phyloP scores from a whole-genome alignment of 2,888 invertebrate genomes.

The Acleris cristana region DNA sequence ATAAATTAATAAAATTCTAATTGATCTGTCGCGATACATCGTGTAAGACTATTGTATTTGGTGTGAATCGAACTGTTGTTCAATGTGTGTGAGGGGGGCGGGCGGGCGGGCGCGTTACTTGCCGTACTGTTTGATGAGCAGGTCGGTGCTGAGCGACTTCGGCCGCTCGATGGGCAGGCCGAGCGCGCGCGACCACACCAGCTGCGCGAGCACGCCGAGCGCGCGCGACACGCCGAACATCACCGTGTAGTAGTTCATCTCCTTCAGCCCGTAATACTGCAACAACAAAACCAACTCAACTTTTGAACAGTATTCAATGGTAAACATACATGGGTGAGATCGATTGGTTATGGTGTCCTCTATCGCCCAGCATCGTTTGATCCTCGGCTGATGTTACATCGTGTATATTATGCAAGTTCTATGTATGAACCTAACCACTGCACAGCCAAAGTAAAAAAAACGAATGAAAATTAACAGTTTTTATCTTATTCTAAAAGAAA shows the following conservation, averaged over 20 bases:
- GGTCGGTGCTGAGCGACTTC: constrained; percentile 91
- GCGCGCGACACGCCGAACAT: constrained; percentile 96
- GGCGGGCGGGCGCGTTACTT: constrained; percentile 56
- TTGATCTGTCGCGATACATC: constrained; percentile 7
- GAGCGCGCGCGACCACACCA: constrained; percentile 94
- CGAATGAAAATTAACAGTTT: too few relatives aligned
- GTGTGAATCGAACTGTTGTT: constrained; percentile 57
- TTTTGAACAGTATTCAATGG: too few relatives aligned
- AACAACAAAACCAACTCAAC: constrained; percentile 18
- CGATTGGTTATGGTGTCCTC: too few relatives aligned
- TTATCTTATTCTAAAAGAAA: too few relatives aligned
- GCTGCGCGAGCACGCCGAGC: constrained; percentile 91
- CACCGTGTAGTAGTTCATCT: constrained; percentile 97
- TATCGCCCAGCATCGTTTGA: too few relatives aligned
- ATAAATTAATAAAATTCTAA: constrained; percentile 36
- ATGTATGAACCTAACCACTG: too few relatives aligned
- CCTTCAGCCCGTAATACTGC: constrained; percentile 94
- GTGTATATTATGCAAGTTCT: too few relatives aligned
- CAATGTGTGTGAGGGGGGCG: constrained; percentile 22
- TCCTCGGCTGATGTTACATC: too few relatives aligned
- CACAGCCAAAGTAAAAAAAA: too few relatives aligned
- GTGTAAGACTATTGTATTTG: constrained; percentile 50
- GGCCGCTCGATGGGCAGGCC: constrained; percentile 94
- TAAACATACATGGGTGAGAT: too few relatives aligned
- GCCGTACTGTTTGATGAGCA: constrained; percentile 75